Conservation (phyloP, 2,888 invertebrate species). For the Junonia oenone region DNA sequence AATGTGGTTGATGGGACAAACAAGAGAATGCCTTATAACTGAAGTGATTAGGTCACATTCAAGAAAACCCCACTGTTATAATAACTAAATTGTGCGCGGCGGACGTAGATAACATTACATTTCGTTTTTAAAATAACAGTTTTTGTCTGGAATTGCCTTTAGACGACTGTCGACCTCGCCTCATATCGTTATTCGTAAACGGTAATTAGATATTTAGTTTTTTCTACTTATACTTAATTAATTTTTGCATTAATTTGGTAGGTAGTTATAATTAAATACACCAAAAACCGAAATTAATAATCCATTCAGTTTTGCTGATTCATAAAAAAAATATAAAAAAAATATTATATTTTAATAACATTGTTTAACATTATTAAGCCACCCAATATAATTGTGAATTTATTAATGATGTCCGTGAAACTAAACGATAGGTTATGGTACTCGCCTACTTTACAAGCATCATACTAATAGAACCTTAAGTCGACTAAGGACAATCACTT, state of each 20-base stretch:
- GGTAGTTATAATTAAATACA: too few relatives aligned
- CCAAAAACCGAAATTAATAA: too few relatives aligned
- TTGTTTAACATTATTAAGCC: too few relatives aligned
- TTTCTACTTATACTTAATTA: too few relatives aligned
- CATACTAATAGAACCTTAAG: neutral
- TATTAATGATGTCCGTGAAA: neutral
- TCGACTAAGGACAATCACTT: neutral
- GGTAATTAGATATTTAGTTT: neutral
- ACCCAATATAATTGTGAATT: neutral
- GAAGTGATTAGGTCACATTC: neutral
- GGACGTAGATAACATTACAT: conserved; percentile 17
- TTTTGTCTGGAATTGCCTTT: conserved; percentile 11
- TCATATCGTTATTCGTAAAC: conserved; percentile 1
- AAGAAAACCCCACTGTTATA: neutral
- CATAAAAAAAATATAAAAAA: too few relatives aligned
- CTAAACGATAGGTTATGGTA: neutral
- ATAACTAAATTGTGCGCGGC: neutral
- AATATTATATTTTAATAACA: too few relatives aligned
- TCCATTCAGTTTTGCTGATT: too few relatives aligned
- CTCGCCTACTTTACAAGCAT: neutral
- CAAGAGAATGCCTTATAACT: neutral
- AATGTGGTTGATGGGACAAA: neutral
- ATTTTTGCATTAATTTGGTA: too few relatives aligned
- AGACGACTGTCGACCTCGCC: conserved; percentile 10
- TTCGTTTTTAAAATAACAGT: conserved; percentile 12